Evolutionary conservation across 2,113 vertebrate species (phyloP).

Genomic region (Zosterops hypoxanthus): DNA sequence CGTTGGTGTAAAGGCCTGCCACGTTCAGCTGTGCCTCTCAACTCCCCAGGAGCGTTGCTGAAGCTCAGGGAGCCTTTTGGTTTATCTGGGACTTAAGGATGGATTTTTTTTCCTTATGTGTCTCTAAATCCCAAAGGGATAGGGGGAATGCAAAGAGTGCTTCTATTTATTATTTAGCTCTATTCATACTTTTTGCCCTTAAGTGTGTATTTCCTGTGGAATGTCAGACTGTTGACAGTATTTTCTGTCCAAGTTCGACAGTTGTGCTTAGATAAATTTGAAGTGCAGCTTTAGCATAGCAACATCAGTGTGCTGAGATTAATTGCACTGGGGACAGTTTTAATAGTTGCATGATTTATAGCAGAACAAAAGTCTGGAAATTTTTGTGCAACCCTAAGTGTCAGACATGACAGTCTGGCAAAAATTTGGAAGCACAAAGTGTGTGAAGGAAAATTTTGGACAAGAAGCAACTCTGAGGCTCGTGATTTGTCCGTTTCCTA

Average conservation of each 20-base stretch:
- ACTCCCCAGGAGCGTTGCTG: accelerated
- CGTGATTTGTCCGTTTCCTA: accelerated
- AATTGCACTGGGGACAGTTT: background rate
- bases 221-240: background rate
- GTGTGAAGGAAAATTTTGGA: background rate
- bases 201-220: background rate
- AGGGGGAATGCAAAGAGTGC: background rate
- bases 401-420: accelerated
- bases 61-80: background rate
- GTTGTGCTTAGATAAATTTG: background rate
- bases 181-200: background rate
- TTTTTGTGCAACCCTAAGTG: background rate
- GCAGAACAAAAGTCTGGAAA: background rate
- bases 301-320: background rate
- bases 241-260: background rate
- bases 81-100: background rate
- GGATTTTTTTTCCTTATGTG: background rate
- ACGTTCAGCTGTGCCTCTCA: accelerated
- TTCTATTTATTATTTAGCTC: background rate
- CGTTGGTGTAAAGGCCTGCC: accelerated
- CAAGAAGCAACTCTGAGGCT: background rate
- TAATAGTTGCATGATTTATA: background rate
- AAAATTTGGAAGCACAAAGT: background rate
- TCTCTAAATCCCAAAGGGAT: background rate
- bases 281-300: background rate